phyloP scores from a whole-genome alignment of 2,113 vertebrate genomes.

The Limanda limanda region DNA sequence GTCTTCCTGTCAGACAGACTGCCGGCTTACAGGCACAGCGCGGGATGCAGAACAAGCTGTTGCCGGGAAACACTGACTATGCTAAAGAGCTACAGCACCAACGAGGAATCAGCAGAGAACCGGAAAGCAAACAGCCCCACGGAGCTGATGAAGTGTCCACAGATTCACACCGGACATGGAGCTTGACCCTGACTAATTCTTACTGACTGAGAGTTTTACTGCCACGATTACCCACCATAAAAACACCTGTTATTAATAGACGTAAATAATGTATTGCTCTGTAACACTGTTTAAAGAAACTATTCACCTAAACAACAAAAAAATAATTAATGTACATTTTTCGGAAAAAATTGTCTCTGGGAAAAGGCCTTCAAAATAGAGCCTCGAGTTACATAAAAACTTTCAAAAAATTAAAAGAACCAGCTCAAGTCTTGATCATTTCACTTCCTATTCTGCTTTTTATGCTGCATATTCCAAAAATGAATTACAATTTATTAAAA shows the following conservation, averaged over 20 bases:
- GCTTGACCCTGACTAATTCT: background rate
- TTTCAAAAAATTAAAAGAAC: no score
- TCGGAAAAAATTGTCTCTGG: no score
- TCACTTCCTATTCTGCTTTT: no score
- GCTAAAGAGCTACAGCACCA: constrained; percentile 25
- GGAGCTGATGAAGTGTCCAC: constrained; percentile 33
- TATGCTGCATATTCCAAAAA: no score
- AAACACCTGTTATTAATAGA: background rate
- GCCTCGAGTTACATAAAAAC: no score
- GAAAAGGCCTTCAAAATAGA: no score
- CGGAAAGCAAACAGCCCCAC: constrained; percentile 35
- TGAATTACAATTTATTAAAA: no score
- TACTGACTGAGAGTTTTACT: no score
- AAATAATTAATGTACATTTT: no score
- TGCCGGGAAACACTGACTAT: constrained; percentile 58
- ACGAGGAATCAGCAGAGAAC: constrained; percentile 33
- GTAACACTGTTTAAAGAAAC: no score
- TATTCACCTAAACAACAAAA: no score
- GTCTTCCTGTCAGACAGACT: constrained; percentile 53
- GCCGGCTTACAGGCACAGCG: constrained; percentile 21
- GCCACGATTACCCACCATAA: background rate
- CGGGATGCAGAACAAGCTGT: constrained; percentile 46
- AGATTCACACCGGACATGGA: background rate
- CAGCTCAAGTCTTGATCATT: no score
- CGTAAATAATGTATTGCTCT: background rate